These are phyloP conservation scores for Macroglossus sobrinus DNA, from an alignment of 2,113 vertebrate genomes.

Conservation along the genomic window DNA sequence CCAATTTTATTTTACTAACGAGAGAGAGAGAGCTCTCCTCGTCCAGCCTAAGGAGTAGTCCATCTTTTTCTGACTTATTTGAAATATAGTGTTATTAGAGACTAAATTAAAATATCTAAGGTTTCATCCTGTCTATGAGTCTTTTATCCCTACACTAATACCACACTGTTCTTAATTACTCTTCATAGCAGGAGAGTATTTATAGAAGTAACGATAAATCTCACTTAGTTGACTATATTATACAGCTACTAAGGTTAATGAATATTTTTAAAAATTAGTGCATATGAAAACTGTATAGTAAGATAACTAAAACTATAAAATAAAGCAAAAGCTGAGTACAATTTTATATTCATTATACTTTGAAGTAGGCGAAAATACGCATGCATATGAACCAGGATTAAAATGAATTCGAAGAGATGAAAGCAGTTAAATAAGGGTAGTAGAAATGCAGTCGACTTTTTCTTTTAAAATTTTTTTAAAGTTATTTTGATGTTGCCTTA, in stretches of 20 bases:
- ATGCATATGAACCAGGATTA: background rate
- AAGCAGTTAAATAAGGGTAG: background rate
- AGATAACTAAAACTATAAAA: background rate
- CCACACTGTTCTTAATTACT: background rate
- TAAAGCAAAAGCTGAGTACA: background rate
- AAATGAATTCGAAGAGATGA: background rate
- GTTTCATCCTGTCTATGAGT: background rate
- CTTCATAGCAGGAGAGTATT: background rate
- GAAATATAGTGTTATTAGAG: background rate
- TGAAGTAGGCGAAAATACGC: background rate
- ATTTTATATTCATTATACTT: background rate
- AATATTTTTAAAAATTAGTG: background rate
- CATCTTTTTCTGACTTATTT: background rate
- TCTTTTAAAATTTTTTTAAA: background rate
- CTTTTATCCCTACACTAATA: background rate
- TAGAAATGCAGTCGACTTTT: background rate
- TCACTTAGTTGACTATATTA: background rate
- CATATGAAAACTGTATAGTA: background rate
- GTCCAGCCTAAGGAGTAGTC: background rate
- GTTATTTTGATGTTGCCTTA: background rate
- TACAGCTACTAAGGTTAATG: background rate
- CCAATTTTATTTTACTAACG: background rate
- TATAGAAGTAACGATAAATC: background rate
- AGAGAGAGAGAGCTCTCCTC: background rate
- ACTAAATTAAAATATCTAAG: background rate